Evolutionary conservation across 2,113 vertebrate genomes (phyloP), one percentile per base, ranked within the genome.

Genomic region (Anguilla japonica): DNA sequence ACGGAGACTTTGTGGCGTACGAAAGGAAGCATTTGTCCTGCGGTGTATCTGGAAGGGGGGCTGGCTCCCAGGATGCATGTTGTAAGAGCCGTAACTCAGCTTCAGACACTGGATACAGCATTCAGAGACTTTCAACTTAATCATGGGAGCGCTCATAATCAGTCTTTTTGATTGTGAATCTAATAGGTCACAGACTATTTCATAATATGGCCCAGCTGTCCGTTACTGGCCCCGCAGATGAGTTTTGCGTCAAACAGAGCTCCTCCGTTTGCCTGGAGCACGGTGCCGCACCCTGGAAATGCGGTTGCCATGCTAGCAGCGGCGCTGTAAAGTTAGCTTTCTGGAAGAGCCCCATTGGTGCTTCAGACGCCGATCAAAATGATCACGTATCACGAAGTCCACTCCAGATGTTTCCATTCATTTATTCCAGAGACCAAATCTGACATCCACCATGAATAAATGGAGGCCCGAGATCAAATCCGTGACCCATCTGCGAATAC

Each of bases 111-210:
- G 75, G 40, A 87, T 83, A 84, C 81, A 34, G 56, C 63, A 40
- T 56, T 79, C 56, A 22, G 63, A 87, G 85, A 79, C 82, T 88
- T 85, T 87, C 34, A 57, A 88, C 81, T 89, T 89, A 85, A 91
- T 89, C 89, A 91, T 71, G 79, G 83, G 85, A 86, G 80, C 40
- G 78, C 53, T 80, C 46, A 63, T 87, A 83, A 88, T 89, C 89
- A 92, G 89, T 75, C 46, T 41, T 89, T 90, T 89, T 92, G 88
- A 91, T 89, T 90, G 89, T 82, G 67, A 84, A 85, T 84, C 83
- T 89, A 91, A 91, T 89, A 84, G 89, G 86, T 89, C 90, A 83
- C 90, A 91, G 90, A 88, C 67, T 84, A 84, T 85, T 90, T 90
- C 88, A 84, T 89, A 91, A 91, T 80, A 85, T 41, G 80, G 86